Evolutionary conservation across 2,113 vertebrate genomes (phyloP), one percentile per base, ranked within the genome.

Genomic region (Trogon melanurus): DNA sequence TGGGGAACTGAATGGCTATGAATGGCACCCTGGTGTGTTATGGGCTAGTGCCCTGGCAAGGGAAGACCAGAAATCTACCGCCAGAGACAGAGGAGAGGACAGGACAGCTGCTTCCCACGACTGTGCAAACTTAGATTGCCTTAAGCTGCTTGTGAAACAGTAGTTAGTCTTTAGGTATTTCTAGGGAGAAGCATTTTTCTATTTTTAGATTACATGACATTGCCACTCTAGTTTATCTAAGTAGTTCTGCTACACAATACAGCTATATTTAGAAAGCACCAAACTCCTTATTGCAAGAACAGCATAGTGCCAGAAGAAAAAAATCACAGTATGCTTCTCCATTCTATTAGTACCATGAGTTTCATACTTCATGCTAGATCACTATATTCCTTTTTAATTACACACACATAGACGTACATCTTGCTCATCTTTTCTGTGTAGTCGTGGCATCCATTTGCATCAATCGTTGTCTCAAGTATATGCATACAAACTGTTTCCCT

Each of bases 231-330:
- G 73, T 85, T 94, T 87, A 90, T 92, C 65, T 89, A 45, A 85
- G 73, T 32, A 53, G 47, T 85, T 47, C 79, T 79, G 60, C 75
- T 78, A 27, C 64, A 94, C 22, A 88, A 60, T 73, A 18, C 26
- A 48, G 34, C 73, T 93, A 41, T 88, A 90, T 92, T 96, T 94
- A 95, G 92, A 73, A 93, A 56, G 57, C 45, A 34, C 66, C 64
- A 27, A 75, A 58, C 60, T 70, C 57, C 66, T 80, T 79, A 82
- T 58, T 82, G 51, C 51, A 88, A 50, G 60, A 69, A 14, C 25
- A 85, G 23, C 30, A 29, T 69, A 51, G n/a, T 51, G 41, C 41
- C 41, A 41, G 41, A 71, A 4, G 4, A 67, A 34, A 92, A 74
- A 73, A 47, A 73, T 73, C 48, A 45, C 34, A 44, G 38, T 51